Conservation (phyloP, 2,113 vertebrate genomes). For the Laticauda laticaudata region DNA sequence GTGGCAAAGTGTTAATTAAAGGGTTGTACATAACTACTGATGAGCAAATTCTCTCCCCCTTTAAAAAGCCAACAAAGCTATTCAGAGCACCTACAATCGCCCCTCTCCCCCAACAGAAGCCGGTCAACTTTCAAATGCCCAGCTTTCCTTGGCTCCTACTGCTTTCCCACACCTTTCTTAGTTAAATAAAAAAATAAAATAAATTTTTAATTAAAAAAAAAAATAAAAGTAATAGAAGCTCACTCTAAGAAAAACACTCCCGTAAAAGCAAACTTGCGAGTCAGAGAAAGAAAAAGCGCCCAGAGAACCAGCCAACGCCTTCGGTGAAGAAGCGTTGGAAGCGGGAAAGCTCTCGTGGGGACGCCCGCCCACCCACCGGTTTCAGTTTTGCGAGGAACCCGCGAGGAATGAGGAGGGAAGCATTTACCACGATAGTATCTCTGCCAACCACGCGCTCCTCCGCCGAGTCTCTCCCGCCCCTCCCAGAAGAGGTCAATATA, state of each 20-base stretch:
- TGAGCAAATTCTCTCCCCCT: not conserved
- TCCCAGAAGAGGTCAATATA: not conserved
- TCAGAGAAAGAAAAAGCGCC: not conserved
- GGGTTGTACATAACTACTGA: not conserved
- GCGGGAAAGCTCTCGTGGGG: not conserved
- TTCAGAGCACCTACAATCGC: not conserved
- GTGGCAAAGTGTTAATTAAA: not conserved
- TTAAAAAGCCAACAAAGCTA: not conserved
- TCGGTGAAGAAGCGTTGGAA: not conserved
- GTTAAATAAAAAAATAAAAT: not conserved
- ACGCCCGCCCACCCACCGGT: not conserved
- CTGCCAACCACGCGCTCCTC: not conserved
- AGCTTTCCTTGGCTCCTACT: not conserved
- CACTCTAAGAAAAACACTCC: not conserved
- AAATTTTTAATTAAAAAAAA: too few species aligned
- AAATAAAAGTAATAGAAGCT: not conserved
- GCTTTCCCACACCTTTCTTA: not conserved
- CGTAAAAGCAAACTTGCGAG: not conserved
- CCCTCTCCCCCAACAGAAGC: not conserved
- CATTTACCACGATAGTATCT: not conserved
- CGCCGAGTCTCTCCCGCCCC: not conserved
- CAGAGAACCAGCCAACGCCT: not conserved
- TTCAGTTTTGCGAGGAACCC: not conserved
- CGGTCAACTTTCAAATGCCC: not conserved
- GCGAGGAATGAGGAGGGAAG: not conserved